Conservation (phyloP, 2,888 invertebrate genomes). For the Dynastes grantii region DNA sequence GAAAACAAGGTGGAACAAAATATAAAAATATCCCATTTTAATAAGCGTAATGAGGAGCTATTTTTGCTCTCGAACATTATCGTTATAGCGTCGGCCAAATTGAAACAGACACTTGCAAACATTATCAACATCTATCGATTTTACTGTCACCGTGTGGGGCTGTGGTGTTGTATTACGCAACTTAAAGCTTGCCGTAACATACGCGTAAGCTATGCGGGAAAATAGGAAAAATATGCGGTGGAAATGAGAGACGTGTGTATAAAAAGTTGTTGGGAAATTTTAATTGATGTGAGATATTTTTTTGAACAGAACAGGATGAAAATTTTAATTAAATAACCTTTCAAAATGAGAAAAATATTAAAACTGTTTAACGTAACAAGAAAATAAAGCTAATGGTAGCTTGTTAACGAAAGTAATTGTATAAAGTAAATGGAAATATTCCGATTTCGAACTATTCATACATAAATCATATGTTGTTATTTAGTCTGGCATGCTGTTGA, state of each 20-base stretch:
- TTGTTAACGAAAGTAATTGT: too few relatives aligned
- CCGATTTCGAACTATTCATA: too few relatives aligned
- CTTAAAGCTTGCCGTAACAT: neutral
- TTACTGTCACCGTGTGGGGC: conserved; percentile 8
- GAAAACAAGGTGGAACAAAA: neutral
- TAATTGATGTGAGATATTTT: neutral
- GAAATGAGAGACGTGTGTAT: neutral
- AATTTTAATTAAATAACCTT: too few relatives aligned
- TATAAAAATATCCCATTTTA: conserved; percentile 26
- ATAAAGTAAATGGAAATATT: too few relatives aligned
- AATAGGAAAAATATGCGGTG: neutral
- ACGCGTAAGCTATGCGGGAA: neutral
- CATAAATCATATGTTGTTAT: too few relatives aligned
- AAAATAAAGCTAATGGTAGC: too few relatives aligned
- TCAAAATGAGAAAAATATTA: too few relatives aligned
- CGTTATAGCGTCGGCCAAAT: conserved; percentile 46
- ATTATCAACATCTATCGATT: conserved; percentile 50
- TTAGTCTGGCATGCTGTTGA: too few relatives aligned
- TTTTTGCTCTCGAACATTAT: conserved; percentile 48
- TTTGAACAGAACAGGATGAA: neutral
- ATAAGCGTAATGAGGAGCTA: conserved; percentile 47
- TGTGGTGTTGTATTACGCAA: conserved; percentile 16
- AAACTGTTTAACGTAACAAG: too few relatives aligned
- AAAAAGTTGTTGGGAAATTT: neutral
- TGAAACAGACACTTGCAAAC: conserved; percentile 50